A percentile compares a stretch with the other conserved stretches of the same genome.
Conservation (phyloP, 2,113 vertebrate genomes). For the Petrocephalus zakoni region DNA sequence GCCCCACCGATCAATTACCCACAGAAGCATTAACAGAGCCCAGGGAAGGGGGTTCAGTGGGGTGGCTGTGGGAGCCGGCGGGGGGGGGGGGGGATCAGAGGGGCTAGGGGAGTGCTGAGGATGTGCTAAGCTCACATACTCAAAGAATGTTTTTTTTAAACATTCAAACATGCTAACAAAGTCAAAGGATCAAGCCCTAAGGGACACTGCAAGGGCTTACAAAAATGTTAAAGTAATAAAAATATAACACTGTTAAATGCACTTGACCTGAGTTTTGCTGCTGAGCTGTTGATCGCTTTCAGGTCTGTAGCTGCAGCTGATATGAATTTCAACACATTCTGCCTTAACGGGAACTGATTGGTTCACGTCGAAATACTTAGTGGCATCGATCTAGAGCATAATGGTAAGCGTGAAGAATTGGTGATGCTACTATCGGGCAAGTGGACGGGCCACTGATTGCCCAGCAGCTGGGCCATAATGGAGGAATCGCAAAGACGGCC, state of each 20-base stretch:
- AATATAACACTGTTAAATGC: neutral
- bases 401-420: neutral
- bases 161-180: conserved; percentile 8
- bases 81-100: neutral
- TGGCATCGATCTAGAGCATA: neutral
- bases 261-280: neutral
- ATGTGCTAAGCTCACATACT: neutral
- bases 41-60: conserved; percentile 41
- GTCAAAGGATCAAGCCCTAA: neutral
- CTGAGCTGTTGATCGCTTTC: neutral
- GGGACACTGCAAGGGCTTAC: neutral
- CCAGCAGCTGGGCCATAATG: neutral
- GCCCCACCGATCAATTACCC: conserved; percentile 61
- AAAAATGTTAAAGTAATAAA: neutral
- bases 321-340: neutral
- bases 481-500: neutral
- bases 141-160: too few relatives aligned
- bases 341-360: neutral
- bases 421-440: neutral
- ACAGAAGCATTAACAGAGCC: conserved; percentile 62
- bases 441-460: neutral
- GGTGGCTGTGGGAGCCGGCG: neutral
- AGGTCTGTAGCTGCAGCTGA: neutral
- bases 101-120: neutral
- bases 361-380: neutral